Evolutionary conservation across 2,797 vertebrate species (phyloP), one percentile per base, ranked within the genome.

Genomic region (Sebastiscus tertius): DNA sequence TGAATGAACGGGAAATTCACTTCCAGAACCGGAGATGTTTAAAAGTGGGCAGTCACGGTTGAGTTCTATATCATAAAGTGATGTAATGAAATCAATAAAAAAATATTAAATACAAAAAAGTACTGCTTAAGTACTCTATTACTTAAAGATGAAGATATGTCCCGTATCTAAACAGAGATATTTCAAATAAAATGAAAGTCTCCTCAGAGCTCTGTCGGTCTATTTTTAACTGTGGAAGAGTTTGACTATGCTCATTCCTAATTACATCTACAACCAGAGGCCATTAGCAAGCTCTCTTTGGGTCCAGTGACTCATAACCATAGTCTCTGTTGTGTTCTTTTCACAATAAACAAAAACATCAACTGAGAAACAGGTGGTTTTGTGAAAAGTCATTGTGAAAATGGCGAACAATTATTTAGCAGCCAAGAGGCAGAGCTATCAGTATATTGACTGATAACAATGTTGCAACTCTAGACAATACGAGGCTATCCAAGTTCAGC

Each of bases 331-430:
- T 59, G 22, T 34, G 42, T 31, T 77, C 31, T 68, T 84, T 75
- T 54, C 55, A 72, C 39, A 78, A 72, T 46, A 81, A 75, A 82
- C 8, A 74, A 71, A 80, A 69, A 76, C 16, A 75, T 18, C 22
- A 62, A 46, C 14, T 54, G 22, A 72, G 66, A 72, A 79, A 31
- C n/a, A 49, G 26, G 7, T 29, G 58, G 22, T 29, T 71, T 65
- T 54, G 67, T 34, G 33, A 72, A 22, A 1, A 1, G 24, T 14
- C 24, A 54, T 22, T 62, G 26, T 24, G 6, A 61, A 55, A 79
- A 66, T 3, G 8, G 5, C 0, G 46, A 75, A 64, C 6, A 56
- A 18, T 33, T 67, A 49, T 49, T 74, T 67, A 58, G 34, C 69
- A 80, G 72, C 36, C 29, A 49, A 66, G 49, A 31, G 24, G 49